Evolutionary conservation across 1,140 invertebrate species (phyloP).

Genomic region (Bathynomus jamesi): DNA sequence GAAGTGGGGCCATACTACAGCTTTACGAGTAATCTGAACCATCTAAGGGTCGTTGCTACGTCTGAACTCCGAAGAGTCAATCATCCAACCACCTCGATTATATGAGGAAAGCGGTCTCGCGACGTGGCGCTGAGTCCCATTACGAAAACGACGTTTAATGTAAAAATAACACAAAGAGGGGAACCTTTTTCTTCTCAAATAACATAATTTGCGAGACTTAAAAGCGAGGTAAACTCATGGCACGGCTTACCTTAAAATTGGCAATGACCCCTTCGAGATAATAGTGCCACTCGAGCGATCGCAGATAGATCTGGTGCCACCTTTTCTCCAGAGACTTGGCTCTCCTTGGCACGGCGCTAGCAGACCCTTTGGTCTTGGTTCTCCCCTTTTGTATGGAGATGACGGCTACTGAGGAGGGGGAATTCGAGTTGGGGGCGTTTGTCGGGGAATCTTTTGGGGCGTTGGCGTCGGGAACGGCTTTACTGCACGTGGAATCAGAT

Average conservation of each 20-base stretch:
- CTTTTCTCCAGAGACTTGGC: constrained; percentile 63
- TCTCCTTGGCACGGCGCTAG: constrained; percentile 40
- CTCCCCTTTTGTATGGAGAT: constrained; percentile 38
- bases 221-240: too few species aligned
- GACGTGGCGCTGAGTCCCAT: too few species aligned
- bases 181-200: too few species aligned
- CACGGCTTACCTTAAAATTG: constrained; percentile 36
- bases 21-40: too few species aligned
- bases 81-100: too few species aligned
- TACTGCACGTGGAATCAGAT: background rate
- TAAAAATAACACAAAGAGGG: too few species aligned
- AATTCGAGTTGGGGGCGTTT: background rate
- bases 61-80: too few species aligned
- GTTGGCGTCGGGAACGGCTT: background rate
- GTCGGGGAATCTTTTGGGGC: background rate
- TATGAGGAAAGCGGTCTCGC: too few species aligned
- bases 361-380: constrained; percentile 38
- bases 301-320: constrained; percentile 78
- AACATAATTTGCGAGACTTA: too few species aligned
- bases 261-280: constrained; percentile 57
- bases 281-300: constrained; percentile 81
- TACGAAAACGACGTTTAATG: too few species aligned
- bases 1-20: too few species aligned
- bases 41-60: too few species aligned
- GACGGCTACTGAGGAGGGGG: constrained; percentile 10